phyloP scores from a whole-genome alignment of 2,797 vertebrate species.

The Zonotrichia albicollis region DNA sequence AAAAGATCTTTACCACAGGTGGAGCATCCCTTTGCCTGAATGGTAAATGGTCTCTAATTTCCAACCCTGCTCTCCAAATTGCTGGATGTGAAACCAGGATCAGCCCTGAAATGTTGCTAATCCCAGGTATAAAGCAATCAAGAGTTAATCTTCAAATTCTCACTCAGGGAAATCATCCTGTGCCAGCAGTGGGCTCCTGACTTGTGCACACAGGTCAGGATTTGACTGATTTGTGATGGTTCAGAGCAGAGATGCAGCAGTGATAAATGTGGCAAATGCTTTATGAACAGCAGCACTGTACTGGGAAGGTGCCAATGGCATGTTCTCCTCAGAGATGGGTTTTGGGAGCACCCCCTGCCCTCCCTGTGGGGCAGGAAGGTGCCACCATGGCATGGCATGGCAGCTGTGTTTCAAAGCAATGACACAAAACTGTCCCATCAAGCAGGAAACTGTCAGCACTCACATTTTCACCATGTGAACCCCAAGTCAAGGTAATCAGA shows the following conservation, averaged over 20 bases:
- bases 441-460: not conserved
- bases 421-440: not conserved
- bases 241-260: not conserved
- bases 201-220: not conserved
- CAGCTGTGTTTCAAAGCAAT: not conserved
- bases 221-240: not conserved
- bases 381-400: not conserved
- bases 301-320: not conserved
- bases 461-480: accelerated
- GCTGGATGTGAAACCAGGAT: not conserved
- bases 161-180: not conserved
- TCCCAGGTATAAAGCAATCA: not conserved
- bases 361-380: not conserved
- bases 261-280: accelerated
- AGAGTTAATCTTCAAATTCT: not conserved
- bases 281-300: accelerated
- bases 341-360: not conserved
- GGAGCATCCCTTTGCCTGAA: not conserved
- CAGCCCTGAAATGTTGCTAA: not conserved
- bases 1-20: not conserved
- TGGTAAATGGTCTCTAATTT: not conserved
- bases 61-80: not conserved
- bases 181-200: not conserved
- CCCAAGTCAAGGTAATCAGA: not conserved
- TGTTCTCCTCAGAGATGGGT: not conserved